Conservation (phyloP, 2,113 vertebrate genomes). For the Tetrao urogallus region DNA sequence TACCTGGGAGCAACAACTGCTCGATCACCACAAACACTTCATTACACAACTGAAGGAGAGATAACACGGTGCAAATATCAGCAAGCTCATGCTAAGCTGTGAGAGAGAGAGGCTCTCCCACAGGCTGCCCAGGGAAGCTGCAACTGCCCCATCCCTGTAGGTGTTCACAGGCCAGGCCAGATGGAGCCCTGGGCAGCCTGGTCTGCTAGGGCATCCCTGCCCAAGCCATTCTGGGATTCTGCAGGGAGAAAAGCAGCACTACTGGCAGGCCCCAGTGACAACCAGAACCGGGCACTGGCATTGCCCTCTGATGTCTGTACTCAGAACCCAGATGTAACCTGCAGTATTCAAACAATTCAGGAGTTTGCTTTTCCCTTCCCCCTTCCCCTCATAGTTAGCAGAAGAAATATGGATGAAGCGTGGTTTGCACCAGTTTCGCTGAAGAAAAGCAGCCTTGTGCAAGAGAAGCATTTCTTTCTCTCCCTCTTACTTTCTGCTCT, state of each 20-base stretch:
- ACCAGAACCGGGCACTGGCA: not conserved
- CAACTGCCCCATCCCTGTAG: too few relatives aligned
- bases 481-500: not conserved
- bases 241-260: not conserved
- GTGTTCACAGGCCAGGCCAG: too few relatives aligned
- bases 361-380: not conserved
- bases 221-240: too few relatives aligned
- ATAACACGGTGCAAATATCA: not conserved
- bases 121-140: too few relatives aligned
- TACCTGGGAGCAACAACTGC: rapidly evolving
- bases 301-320: not conserved
- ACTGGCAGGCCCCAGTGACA: not conserved
- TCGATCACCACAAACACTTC: not conserved
- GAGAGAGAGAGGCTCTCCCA: too few relatives aligned
- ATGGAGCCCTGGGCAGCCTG: too few relatives aligned
- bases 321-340: not conserved
- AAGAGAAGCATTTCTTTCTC: not conserved
- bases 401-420: not conserved
- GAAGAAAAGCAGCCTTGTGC: not conserved
- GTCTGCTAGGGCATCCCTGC: too few relatives aligned
- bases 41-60: not conserved
- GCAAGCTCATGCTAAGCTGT: not conserved
- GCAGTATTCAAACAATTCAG: not conserved
- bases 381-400: not conserved
- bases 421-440: not conserved